Conservation (phyloP, 1,140 invertebrate species). For the Phocides pigmalion region DNA sequence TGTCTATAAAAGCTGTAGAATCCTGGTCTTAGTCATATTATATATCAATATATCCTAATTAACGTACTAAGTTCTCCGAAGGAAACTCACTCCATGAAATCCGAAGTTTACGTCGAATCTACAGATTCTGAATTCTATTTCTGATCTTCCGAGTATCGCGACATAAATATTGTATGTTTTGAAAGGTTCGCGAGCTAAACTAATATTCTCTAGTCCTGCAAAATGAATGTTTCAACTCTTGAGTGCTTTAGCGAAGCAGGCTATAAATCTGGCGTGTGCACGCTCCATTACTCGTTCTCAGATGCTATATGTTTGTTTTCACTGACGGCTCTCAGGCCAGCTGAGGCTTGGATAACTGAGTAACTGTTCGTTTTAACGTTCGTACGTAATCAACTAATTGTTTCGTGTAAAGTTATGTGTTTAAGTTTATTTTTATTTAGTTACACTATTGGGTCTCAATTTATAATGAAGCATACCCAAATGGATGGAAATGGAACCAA, state of each 20-base stretch:
- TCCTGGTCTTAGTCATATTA: too few species aligned
- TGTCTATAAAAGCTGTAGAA: too few species aligned
- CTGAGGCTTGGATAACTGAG: conserved; percentile 28
- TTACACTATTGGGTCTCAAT: too few species aligned
- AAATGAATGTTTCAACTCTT: conserved; percentile 58
- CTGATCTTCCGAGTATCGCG: conserved; percentile 34
- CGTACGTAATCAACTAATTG: conserved; percentile 30
- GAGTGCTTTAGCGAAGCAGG: conserved; percentile 57
- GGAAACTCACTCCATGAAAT: neutral
- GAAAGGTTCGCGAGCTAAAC: conserved; percentile 50
- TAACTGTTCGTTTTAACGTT: conserved; percentile 20
- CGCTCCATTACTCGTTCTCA: conserved; percentile 65
- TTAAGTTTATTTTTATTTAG: neutral
- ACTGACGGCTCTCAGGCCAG: conserved; percentile 34
- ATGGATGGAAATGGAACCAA: too few species aligned
- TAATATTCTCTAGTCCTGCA: conserved; percentile 54
- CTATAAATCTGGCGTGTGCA: conserved; percentile 66
- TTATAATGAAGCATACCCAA: too few species aligned
- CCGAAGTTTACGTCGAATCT: conserved; percentile 1
- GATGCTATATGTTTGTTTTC: conserved; percentile 50
- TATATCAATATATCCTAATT: too few species aligned
- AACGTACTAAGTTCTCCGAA: neutral
- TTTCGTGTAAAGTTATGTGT: conserved; percentile 2
- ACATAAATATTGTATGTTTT: conserved; percentile 53
- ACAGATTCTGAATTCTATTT: conserved; percentile 34